Percentiles rank a stretch among this genome's conserved stretches.
These are phyloP conservation scores for Hippocampus abdominalis DNA, from an alignment of 2,113 vertebrate species.

Conservation along the genomic window DNA sequence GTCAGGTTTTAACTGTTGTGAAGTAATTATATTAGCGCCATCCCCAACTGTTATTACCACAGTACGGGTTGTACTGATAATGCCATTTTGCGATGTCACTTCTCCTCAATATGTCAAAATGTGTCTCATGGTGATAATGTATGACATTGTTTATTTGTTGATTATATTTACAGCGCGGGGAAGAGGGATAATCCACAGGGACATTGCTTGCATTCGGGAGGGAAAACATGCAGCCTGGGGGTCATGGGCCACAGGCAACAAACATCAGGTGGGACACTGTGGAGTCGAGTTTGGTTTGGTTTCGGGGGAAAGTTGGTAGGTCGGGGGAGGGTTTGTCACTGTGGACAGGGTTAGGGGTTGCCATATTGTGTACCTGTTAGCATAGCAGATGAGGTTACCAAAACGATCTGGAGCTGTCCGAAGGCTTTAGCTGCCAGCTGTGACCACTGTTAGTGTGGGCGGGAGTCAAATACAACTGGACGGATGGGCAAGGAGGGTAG, in stretches of 20 bases:
- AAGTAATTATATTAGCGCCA: background rate
- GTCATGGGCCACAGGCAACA: constrained; percentile 48
- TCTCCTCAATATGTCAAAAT: background rate
- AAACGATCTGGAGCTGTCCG: constrained; percentile 88
- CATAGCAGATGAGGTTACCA: constrained; percentile 81
- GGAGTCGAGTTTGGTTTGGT: constrained; percentile 37
- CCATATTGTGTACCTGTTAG: constrained; percentile 85
- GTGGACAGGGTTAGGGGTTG: constrained; percentile 53
- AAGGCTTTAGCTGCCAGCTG: constrained; percentile 95
- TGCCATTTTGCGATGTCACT: background rate
- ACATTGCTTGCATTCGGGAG: constrained; percentile 25
- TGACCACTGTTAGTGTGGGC: constrained; percentile 89
- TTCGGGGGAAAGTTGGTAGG: constrained; percentile 29
- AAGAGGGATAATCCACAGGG: background rate
- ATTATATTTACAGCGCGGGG: background rate
- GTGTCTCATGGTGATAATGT: background rate
- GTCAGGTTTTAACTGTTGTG: background rate
- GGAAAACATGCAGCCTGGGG: constrained; percentile 53
- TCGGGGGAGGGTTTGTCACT: constrained; percentile 51
- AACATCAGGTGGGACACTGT: constrained; percentile 44
- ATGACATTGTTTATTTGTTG: background rate
- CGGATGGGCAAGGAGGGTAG: constrained; percentile 65
- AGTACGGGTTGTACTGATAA: background rate
- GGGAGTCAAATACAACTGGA: constrained; percentile 94
- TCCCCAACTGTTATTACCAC: background rate